phyloP scores from a whole-genome alignment of 2,888 invertebrate species.

The Cerastoderma edule region DNA sequence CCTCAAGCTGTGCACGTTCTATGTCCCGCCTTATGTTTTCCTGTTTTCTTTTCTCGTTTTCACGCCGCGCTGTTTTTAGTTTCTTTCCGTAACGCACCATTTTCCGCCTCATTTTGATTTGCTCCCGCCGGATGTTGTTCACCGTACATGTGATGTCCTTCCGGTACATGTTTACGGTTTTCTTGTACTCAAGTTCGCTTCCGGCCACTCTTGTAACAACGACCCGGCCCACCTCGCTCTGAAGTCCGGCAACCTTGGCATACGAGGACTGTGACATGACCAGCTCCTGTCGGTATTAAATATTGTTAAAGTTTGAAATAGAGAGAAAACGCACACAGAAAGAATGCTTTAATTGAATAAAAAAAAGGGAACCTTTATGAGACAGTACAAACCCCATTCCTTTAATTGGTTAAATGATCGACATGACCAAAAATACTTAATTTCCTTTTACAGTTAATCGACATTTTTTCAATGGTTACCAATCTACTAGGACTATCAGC shows the following conservation, averaged over 20 bases:
- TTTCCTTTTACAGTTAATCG: no score
- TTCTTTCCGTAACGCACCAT: constrained; percentile 63
- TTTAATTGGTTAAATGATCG: no score
- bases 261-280: constrained; percentile 69
- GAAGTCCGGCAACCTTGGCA: constrained; percentile 71
- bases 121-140: constrained; percentile 67
- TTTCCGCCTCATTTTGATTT: constrained; percentile 62
- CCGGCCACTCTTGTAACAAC: constrained; percentile 73
- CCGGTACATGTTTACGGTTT: constrained; percentile 68
- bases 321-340: no score
- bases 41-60: constrained; percentile 53
- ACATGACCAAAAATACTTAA: no score
- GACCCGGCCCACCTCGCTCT: constrained; percentile 72
- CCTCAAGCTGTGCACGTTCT: constrained; percentile 51
- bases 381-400: no score
- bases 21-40: constrained; percentile 47
- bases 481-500: no score
- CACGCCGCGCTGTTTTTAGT: constrained; percentile 57
- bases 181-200: constrained; percentile 70
- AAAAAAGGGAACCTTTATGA: no score
- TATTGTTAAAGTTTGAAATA: no score
- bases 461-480: no score
- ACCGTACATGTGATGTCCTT: constrained; percentile 69
- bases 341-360: no score
- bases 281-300: no score